Conservation (phyloP, 2,888 invertebrate species). For the Carpatolechia fugitivella region DNA sequence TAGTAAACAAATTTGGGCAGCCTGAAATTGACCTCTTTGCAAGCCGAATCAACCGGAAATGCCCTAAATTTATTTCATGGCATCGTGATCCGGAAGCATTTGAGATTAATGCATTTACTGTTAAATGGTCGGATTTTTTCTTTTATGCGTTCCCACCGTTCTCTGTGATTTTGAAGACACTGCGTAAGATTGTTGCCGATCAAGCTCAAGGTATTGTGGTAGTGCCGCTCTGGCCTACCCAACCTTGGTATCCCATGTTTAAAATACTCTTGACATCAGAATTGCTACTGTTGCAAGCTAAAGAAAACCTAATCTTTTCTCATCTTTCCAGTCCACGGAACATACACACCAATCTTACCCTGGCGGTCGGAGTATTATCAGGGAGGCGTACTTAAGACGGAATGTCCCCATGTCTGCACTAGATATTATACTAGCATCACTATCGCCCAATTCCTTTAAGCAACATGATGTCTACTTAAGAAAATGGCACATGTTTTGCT, state of each 20-base stretch:
- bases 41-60: conserved; percentile 9
- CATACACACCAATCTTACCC: conserved; percentile 2
- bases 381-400: background rate
- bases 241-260: background rate
- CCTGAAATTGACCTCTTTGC: conserved; percentile 7
- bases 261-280: background rate
- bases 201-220: background rate
- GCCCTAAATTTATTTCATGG: conserved; percentile 13
- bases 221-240: background rate
- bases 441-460: background rate
- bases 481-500: background rate
- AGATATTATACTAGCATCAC: background rate
- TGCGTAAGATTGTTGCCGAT: background rate
- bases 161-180: conserved; percentile 1
- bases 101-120: conserved; percentile 12
- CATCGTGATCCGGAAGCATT: conserved; percentile 11
- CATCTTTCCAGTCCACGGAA: background rate
- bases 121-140: background rate
- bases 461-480: background rate
- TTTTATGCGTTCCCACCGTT: conserved; percentile 16
- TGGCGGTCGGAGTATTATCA: conserved; percentile 1
- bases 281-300: background rate
- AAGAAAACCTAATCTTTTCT: background rate
- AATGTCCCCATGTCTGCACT: background rate
- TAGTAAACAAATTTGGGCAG: background rate